Conservation (phyloP, 2,888 invertebrate species). For the Troides oblongomaculatus region DNA sequence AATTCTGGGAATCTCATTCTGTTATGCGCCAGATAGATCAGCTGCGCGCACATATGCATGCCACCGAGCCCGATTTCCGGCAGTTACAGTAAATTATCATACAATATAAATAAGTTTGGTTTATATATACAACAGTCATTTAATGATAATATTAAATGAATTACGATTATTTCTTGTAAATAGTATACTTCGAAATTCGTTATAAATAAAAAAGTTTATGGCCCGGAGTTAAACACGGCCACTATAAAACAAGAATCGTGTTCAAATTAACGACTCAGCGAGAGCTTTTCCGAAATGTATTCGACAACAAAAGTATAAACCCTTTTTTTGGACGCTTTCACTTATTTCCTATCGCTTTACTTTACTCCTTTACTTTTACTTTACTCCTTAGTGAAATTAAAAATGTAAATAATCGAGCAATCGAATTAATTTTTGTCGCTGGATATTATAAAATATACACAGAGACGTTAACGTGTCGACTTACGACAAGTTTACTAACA, state of each 20-base stretch:
- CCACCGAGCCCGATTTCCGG: too few relatives aligned
- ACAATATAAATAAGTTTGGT: too few relatives aligned
- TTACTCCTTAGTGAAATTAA: too few relatives aligned
- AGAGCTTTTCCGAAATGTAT: neutral
- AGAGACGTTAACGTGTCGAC: neutral
- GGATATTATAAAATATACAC: neutral
- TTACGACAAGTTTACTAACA: neutral
- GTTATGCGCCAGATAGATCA: too few relatives aligned
- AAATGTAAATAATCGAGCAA: too few relatives aligned
- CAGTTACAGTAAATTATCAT: too few relatives aligned
- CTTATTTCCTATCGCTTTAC: too few relatives aligned
- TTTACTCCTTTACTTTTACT: too few relatives aligned
- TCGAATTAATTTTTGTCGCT: neutral
- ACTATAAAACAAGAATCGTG: constrained; percentile 15
- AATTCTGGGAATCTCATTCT: too few relatives aligned
- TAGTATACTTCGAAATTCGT: neutral
- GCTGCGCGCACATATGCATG: too few relatives aligned
- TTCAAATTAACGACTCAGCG: neutral
- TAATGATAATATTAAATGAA: neutral
- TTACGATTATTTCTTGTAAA: neutral
- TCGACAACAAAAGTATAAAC: neutral
- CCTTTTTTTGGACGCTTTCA: neutral
- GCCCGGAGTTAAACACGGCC: constrained; percentile 1
- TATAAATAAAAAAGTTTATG: neutral
- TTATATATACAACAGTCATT: too few relatives aligned